Conservation (phyloP, 1,140 invertebrate species). For the Eufriesea mexicana region DNA sequence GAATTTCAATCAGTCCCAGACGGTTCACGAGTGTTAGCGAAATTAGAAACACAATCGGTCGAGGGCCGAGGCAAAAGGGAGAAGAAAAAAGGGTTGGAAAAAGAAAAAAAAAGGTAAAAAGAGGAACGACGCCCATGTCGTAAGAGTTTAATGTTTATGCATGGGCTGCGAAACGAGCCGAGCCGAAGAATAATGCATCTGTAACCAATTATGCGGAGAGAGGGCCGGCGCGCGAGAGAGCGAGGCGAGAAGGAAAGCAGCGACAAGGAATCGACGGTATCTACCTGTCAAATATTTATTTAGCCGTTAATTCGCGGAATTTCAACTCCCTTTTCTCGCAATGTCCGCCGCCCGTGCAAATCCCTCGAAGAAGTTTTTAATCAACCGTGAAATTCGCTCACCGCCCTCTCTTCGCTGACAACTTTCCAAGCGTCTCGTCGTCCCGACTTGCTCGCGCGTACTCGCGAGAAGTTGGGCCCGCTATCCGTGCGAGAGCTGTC, state of each 20-base stretch:
- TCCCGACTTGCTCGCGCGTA: no score
- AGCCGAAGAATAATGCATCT: constrained; percentile 50
- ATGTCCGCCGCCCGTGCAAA: constrained; percentile 35
- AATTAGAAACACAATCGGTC: constrained; percentile 51
- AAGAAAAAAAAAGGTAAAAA: background rate
- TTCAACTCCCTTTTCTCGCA: constrained; percentile 43
- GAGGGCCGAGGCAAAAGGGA: background rate
- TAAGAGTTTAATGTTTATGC: constrained; percentile 54
- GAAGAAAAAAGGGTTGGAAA: background rate
- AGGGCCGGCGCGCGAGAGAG: constrained; percentile 46
- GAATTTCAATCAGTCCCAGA: constrained; percentile 41
- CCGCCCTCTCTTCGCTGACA: no score
- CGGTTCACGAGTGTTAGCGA: constrained; percentile 41
- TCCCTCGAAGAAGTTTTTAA: constrained; percentile 71
- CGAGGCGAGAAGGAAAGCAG: constrained; percentile 57
- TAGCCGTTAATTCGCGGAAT: constrained; percentile 68
- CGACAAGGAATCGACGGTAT: constrained; percentile 16
- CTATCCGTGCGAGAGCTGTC: no score
- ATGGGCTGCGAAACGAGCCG: constrained; percentile 48
- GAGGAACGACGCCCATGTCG: constrained; percentile 16
- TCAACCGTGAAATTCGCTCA: constrained; percentile 16
- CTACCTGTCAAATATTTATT: constrained; percentile 67
- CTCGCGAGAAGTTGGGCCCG: no score
- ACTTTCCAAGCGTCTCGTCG: no score
- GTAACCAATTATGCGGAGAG: constrained; percentile 46